Conservation (phyloP, 1,140 invertebrate genomes). For the Nasonia longicornis region DNA sequence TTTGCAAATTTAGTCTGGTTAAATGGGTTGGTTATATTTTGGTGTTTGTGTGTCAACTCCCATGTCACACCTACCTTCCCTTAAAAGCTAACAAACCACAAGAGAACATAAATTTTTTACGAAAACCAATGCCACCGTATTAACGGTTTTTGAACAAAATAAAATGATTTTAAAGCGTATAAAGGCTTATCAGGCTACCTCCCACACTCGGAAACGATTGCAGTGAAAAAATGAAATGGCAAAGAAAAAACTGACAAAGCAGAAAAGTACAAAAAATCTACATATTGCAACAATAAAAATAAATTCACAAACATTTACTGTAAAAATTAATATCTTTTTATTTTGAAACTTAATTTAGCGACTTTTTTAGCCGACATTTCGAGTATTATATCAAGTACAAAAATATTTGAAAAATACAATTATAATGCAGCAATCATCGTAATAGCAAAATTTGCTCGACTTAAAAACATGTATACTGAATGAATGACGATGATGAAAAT, state of each 20-base stretch:
- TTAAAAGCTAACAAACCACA: constrained; percentile 45
- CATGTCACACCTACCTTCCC: constrained; percentile 42
- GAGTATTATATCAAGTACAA: constrained; percentile 30
- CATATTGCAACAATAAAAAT: constrained; percentile 11
- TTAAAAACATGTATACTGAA: constrained; percentile 13
- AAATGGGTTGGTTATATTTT: neutral
- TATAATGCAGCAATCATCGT: constrained; percentile 5
- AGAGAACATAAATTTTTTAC: constrained; percentile 38
- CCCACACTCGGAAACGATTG: constrained; percentile 23
- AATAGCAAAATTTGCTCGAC: constrained; percentile 9
- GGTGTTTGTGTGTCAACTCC: neutral
- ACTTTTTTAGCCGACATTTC: constrained; percentile 9
- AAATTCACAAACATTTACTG: constrained; percentile 31
- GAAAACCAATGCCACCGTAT: neutral
- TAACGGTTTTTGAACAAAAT: neutral
- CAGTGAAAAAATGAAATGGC: neutral
- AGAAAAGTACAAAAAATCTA: neutral
- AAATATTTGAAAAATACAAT: constrained; percentile 41
- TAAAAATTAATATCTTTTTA: constrained; percentile 38
- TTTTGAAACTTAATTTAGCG: constrained; percentile 4
- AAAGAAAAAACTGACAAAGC: neutral
- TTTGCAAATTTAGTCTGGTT: constrained; percentile 5
- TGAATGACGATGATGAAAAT: neutral
- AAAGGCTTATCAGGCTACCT: constrained; percentile 13
- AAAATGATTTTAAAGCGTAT: neutral